phyloP scores from a whole-genome alignment of 1,140 invertebrate species.

The Danaus melanippus region DNA sequence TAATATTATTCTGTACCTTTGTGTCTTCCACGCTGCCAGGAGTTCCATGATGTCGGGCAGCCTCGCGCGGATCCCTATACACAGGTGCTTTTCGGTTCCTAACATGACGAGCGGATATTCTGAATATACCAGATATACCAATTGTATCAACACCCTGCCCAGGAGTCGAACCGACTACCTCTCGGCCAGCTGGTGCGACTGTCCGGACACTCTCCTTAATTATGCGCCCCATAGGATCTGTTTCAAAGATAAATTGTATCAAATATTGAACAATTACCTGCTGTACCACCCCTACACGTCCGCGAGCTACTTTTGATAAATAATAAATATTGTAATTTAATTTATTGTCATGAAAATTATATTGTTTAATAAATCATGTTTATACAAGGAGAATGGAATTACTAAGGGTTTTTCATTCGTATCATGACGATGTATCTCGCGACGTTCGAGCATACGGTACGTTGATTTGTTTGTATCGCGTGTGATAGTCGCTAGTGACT shows the following conservation, averaged over 20 bases:
- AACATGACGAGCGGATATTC: constrained; percentile 13
- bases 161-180: constrained; percentile 26
- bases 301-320: constrained; percentile 55
- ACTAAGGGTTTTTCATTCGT: constrained; percentile 39
- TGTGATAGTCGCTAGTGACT: constrained; percentile 12
- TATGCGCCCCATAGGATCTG: constrained; percentile 51
- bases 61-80: constrained; percentile 65
- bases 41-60: constrained; percentile 67
- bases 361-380: constrained; percentile 14
- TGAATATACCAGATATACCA: constrained; percentile 1
- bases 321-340: neutral
- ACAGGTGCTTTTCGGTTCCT: constrained; percentile 58
- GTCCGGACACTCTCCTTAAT: constrained; percentile 43
- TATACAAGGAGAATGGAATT: constrained; percentile 49
- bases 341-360: neutral
- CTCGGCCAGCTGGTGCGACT: constrained; percentile 40
- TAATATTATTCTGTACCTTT: constrained; percentile 1
- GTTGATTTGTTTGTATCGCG: constrained; percentile 18
- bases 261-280: constrained; percentile 45
- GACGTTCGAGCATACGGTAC: constrained; percentile 24
- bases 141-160: constrained; percentile 6
- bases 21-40: constrained; percentile 54
- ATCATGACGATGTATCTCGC: constrained; percentile 7
- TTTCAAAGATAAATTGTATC: constrained; percentile 44
- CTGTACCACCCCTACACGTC: constrained; percentile 56